Conservation (phyloP, 2,113 vertebrate species). For the Fukomys damarensis region DNA sequence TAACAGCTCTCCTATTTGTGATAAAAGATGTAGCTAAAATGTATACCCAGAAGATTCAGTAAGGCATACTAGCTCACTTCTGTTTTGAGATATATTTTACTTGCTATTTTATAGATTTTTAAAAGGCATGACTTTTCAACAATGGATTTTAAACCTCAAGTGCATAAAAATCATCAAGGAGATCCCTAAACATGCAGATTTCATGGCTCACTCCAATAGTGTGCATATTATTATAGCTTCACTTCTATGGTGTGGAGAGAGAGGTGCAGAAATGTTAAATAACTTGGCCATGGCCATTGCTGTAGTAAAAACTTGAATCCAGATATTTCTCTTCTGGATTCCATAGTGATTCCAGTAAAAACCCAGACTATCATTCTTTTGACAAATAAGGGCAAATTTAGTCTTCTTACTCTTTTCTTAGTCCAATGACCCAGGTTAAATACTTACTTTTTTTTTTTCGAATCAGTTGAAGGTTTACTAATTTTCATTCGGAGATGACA, state of each 20-base stretch:
- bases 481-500: not conserved
- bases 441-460: not conserved
- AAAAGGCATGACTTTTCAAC: not conserved
- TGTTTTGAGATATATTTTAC: slow-evolving; percentile 51
- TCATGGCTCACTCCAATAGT: not conserved
- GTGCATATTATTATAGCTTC: not conserved
- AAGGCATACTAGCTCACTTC: slow-evolving; percentile 42
- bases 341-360: not conserved
- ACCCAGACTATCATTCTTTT: not conserved
- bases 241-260: not conserved
- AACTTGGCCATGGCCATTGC: not conserved
- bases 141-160: slow-evolving; percentile 30
- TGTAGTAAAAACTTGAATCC: not conserved
- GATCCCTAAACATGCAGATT: not conserved
- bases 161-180: not conserved
- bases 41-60: slow-evolving; percentile 20
- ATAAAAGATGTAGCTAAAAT: slow-evolving; percentile 21
- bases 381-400: not conserved
- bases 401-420: not conserved
- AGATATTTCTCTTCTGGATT: not conserved
- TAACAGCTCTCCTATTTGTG: not conserved
- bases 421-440: not conserved
- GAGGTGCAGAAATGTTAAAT: not conserved
- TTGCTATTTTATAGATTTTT: slow-evolving; percentile 51
- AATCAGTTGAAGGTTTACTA: slow-evolving; percentile 21